Conservation (phyloP, 2,888 invertebrate genomes). For the Craniophora ligustri region DNA sequence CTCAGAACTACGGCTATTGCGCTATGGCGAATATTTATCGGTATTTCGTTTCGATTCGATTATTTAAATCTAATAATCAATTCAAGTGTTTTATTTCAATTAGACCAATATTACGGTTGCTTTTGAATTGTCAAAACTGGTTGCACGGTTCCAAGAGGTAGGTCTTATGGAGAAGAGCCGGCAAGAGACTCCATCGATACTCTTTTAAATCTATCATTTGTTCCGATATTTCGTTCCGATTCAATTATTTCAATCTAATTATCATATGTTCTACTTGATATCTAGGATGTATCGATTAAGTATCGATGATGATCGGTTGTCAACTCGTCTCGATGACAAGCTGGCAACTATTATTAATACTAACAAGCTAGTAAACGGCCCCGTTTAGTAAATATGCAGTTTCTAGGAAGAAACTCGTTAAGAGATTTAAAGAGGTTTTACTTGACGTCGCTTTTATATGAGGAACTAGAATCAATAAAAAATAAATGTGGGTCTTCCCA, state of each 20-base stretch:
- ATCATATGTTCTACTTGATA: neutral
- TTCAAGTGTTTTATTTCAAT: too few relatives aligned
- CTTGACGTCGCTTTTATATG: neutral
- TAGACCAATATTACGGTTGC: too few relatives aligned
- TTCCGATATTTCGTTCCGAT: too few relatives aligned
- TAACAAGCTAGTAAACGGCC: constrained; percentile 23
- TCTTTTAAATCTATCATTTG: too few relatives aligned
- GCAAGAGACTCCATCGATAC: too few relatives aligned
- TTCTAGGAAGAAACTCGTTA: constrained; percentile 21
- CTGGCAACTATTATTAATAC: constrained; percentile 21
- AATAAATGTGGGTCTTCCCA: neutral
- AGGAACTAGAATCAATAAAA: neutral
- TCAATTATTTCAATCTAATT: constrained; percentile 2
- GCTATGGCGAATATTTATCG: too few relatives aligned
- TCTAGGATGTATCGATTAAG: constrained; percentile 8
- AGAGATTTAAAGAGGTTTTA: neutral
- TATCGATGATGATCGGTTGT: constrained; percentile 10
- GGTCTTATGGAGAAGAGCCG: too few relatives aligned
- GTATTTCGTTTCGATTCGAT: too few relatives aligned
- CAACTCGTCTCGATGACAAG: constrained; percentile 1
- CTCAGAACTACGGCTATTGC: too few relatives aligned
- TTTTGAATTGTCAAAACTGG: too few relatives aligned
- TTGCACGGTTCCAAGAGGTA: neutral
- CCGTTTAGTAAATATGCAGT: constrained; percentile 35
- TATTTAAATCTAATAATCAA: too few relatives aligned